These are phyloP conservation scores for Eulemur rufifrons DNA, from an alignment of 2,113 vertebrate genomes.

Conservation along the genomic window DNA sequence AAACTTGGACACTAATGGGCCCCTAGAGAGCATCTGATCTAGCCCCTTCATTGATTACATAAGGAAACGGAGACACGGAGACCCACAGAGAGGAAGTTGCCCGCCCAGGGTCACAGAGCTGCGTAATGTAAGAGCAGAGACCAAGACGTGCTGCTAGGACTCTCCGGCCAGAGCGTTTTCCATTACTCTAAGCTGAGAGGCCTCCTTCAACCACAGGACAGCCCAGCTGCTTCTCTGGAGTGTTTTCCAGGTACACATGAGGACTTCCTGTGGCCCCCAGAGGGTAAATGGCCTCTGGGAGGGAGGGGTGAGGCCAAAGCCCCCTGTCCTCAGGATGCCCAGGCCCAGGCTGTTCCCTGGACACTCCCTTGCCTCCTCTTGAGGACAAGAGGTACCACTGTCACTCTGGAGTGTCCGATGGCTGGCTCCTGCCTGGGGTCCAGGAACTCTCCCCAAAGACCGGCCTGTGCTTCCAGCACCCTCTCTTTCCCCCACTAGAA, in stretches of 20 bases:
- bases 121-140: not conserved
- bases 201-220: not conserved
- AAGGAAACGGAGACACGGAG: constrained; percentile 16
- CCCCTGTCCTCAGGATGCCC: not conserved
- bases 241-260: not conserved
- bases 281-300: not conserved
- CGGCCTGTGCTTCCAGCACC: not conserved
- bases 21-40: not conserved
- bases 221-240: not conserved
- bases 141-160: not conserved
- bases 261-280: not conserved
- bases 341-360: not conserved
- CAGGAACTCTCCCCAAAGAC: not conserved
- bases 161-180: not conserved
- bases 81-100: not conserved
- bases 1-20: not conserved
- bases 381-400: not conserved
- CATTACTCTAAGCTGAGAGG: not conserved
- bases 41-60: not conserved
- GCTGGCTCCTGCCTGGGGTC: not conserved
- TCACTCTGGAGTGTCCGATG: not conserved
- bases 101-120: not conserved
- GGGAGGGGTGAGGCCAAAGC: not conserved
- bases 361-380: not conserved
- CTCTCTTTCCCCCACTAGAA: not conserved